These are phyloP conservation scores for Parelbella ahira DNA, from an alignment of 2,888 invertebrate species.

Conservation along the genomic window DNA sequence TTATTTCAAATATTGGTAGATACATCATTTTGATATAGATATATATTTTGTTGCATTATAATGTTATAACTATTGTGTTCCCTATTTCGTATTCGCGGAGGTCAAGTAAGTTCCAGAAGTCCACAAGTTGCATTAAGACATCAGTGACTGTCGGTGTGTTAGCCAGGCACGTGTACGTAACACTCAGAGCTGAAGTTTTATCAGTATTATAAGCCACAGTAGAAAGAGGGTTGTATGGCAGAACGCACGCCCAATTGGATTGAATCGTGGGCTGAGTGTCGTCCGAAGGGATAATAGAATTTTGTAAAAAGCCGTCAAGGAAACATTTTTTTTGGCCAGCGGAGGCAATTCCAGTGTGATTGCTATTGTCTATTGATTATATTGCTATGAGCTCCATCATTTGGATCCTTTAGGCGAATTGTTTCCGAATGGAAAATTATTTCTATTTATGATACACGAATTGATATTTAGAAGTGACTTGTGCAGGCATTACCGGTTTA, in stretches of 20 bases:
- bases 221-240: conserved; percentile 46
- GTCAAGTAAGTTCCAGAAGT: too few relatives aligned
- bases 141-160: too few relatives aligned
- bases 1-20: too few relatives aligned
- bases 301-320: conserved; percentile 52
- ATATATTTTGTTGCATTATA: too few relatives aligned
- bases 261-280: conserved; percentile 55
- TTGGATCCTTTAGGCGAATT: conserved; percentile 20
- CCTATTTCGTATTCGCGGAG: too few relatives aligned
- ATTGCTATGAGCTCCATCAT: conserved; percentile 34
- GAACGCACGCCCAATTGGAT: conserved; percentile 63
- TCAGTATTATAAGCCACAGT: conserved; percentile 38
- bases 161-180: too few relatives aligned
- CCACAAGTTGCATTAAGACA: too few relatives aligned
- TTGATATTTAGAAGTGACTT: too few relatives aligned
- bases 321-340: conserved; percentile 64
- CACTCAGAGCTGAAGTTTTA: background rate
- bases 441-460: too few relatives aligned
- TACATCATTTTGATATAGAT: too few relatives aligned
- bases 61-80: too few relatives aligned
- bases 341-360: conserved; percentile 59
- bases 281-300: conserved; percentile 66
- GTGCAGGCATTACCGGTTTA: too few relatives aligned
- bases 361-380: conserved; percentile 56
- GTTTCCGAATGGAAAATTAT: conserved; percentile 8